Percentiles rank a stretch among this genome's conserved stretches.
These are phyloP conservation scores for Balaeniceps rex DNA, from an alignment of 2,113 vertebrate genomes.

Conservation along the genomic window DNA sequence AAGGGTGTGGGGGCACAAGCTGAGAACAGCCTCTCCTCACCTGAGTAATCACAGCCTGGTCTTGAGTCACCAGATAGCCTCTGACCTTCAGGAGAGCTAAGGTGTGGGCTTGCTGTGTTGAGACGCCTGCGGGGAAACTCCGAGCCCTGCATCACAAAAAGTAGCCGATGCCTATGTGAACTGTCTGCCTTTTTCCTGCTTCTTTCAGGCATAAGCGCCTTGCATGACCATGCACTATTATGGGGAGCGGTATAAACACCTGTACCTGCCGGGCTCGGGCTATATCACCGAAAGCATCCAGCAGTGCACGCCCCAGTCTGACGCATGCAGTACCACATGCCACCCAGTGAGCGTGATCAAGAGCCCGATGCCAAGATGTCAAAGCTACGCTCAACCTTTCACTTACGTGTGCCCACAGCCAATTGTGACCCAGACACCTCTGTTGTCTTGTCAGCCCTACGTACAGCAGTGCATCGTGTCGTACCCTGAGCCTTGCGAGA, in stretches of 20 bases:
- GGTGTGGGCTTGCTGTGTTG: background rate
- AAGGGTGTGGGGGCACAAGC: background rate
- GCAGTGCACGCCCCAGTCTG: background rate
- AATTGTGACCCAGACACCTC: fast-evolving
- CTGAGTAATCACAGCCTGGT: background rate
- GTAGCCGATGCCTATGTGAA: background rate
- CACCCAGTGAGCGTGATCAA: conserved; percentile 25
- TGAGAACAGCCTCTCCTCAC: background rate
- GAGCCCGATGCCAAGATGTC: background rate
- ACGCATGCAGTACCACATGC: background rate
- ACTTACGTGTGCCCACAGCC: background rate
- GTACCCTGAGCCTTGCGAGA: background rate
- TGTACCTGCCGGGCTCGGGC: background rate
- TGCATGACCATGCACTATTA: background rate
- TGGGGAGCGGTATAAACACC: background rate
- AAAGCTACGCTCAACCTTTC: background rate
- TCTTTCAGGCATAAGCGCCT: background rate
- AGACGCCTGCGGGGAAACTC: background rate
- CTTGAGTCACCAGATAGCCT: background rate
- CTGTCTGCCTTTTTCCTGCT: background rate
- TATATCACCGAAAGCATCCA: background rate
- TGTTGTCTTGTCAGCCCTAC: background rate
- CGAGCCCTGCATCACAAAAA: background rate
- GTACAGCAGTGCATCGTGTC: background rate
- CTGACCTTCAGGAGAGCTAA: background rate